These are phyloP conservation scores for Osmoderma eremita DNA, from an alignment of 2,888 invertebrate species.

Conservation along the genomic window DNA sequence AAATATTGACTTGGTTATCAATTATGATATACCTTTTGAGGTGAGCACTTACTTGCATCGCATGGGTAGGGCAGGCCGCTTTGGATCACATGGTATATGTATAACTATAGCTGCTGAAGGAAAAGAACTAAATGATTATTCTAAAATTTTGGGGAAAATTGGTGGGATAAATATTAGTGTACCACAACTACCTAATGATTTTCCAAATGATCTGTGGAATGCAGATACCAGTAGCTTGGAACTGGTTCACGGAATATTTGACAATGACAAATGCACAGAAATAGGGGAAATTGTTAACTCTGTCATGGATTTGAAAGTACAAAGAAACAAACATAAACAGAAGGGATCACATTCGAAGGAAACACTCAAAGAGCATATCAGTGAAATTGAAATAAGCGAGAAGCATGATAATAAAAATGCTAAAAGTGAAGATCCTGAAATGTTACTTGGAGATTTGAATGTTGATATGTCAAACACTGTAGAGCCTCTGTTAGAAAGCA, in stretches of 20 bases:
- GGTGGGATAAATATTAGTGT: constrained; percentile 67
- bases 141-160: constrained; percentile 68
- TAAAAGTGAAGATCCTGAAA: constrained; percentile 14
- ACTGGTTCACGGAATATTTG: constrained; percentile 50
- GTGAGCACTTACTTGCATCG: constrained; percentile 90
- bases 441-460: not conserved
- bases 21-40: constrained; percentile 86
- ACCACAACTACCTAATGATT: constrained; percentile 62
- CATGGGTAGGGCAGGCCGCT: constrained; percentile 95
- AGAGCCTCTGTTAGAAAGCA: constrained; percentile 23
- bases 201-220: constrained; percentile 55
- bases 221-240: constrained; percentile 53
- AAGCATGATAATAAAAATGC: not conserved
- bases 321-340: constrained; percentile 12
- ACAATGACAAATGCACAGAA: constrained; percentile 36
- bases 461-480: constrained; percentile 2
- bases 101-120: constrained; percentile 78
- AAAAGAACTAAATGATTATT: constrained; percentile 71
- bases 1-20: constrained; percentile 92
- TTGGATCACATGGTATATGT: constrained; percentile 85
- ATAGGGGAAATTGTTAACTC: constrained; percentile 43
- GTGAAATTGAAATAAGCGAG: not conserved
- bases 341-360: not conserved
- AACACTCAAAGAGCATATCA: not conserved
- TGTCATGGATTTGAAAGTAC: constrained; percentile 44